phyloP scores from a whole-genome alignment of 2,797 vertebrate species.

The Ptychadena robeensis region DNA sequence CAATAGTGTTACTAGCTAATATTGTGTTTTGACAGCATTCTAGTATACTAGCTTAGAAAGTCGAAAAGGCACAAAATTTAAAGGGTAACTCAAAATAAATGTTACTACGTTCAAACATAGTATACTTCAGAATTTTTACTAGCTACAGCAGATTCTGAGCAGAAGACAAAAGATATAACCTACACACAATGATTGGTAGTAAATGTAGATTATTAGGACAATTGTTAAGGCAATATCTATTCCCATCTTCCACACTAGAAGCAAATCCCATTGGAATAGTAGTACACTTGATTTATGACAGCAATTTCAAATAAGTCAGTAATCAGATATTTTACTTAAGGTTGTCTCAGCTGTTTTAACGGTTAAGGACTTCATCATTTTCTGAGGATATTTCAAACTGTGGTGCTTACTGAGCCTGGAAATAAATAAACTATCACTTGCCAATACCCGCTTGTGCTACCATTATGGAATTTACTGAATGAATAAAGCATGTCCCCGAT shows the following conservation, averaged over 20 bases:
- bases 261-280: conserved; percentile 37
- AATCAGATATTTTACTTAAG: conserved; percentile 60
- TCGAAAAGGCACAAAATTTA: too few species aligned
- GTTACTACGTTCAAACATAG: neutral
- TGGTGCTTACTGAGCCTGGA: conserved; percentile 11
- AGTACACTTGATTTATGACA: conserved; percentile 58
- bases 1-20: too few species aligned
- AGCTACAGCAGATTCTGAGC: too few species aligned
- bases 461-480: conserved; percentile 26
- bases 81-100: neutral
- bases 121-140: neutral
- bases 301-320: conserved; percentile 57
- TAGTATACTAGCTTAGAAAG: too few species aligned
- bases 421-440: conserved; percentile 49
- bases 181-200: conserved; percentile 6
- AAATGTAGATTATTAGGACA: conserved; percentile 40
- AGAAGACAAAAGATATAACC: neutral
- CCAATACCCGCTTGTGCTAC: conserved; percentile 2
- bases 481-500: conserved; percentile 11
- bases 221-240: conserved; percentile 34
- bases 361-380: conserved; percentile 45
- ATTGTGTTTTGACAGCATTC: too few species aligned
- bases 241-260: conserved; percentile 22
- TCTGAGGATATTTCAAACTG: conserved; percentile 43
- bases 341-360: conserved; percentile 57